Evolutionary conservation across 2,888 invertebrate genomes (phyloP), one percentile per base, ranked within the genome.

Genomic region (Pyralis farinalis): DNA sequence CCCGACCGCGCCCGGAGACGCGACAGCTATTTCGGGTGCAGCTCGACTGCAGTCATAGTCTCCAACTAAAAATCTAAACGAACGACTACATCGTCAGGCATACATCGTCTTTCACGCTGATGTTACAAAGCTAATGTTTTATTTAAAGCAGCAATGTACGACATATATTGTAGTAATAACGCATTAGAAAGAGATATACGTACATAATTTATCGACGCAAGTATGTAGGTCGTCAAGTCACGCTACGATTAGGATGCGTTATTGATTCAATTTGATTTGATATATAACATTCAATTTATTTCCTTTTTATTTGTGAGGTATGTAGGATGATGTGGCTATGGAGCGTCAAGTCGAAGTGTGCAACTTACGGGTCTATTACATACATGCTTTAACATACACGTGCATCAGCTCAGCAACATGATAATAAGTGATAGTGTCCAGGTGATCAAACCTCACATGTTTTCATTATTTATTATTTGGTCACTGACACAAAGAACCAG

Each of bases 1-100:
- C 52, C 63, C 79, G 78, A 79, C 51, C 49, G 51, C 42, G 9
- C 46, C 37, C 74, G 75, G 62, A 68, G 63, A 63, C 43, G 45
- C 47, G 56, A 73, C 73, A 78, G 47, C 52, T 53, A 69, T 80
- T 80, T 80, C 59, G 58, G 66, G 58, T 70, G 72, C 69, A 68
- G 44, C 58, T 53, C 51, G 56, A 56, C 49, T 62, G 58, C 60
- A 60, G 52, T 51, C 42, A 54, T 58, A 63, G 52, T 4, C 25
- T 8, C 25, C 7, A 25, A 8, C 1, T 7, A 25, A 25, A 25
- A 25, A 25, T 25, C 25, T 25, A 25, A n/a, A 25, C 7, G 25
- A 25, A 25, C 3, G 7, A 4, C 1, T n/a, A 25, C 3, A 2
- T 7, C 1, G 3, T 25, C 1, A 8, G 8, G 7, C 25, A 25